phyloP scores from a whole-genome alignment of 2,797 vertebrate genomes.

The Myotis daubentonii region DNA sequence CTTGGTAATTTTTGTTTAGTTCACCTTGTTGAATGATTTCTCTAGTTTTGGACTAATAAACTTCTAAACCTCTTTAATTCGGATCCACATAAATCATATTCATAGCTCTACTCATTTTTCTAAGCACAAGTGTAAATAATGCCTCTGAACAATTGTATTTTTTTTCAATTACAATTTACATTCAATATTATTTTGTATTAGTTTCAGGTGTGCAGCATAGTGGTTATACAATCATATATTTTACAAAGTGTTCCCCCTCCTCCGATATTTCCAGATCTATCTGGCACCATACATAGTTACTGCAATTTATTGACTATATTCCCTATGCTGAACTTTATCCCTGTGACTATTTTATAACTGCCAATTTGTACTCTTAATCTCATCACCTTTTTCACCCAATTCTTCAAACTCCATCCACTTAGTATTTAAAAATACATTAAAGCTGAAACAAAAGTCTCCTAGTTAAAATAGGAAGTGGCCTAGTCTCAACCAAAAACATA shows the following conservation, averaged over 20 bases:
- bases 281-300: not conserved
- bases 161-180: not conserved
- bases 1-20: not conserved
- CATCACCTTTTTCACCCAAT: not conserved
- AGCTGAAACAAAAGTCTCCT: conserved; percentile 58
- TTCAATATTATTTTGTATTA: not conserved
- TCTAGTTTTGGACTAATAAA: conserved; percentile 32
- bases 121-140: conserved; percentile 56
- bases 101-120: conserved; percentile 19
- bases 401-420: not conserved
- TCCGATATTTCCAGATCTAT: not conserved
- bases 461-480: conserved; percentile 18
- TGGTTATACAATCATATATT: not conserved
- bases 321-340: not conserved
- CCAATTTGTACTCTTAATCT: not conserved
- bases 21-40: not conserved
- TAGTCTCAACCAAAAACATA: conserved; percentile 18
- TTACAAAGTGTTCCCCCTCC: not conserved
- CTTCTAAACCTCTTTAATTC: not conserved
- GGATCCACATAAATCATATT: conserved; percentile 32
- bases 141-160: conserved; percentile 5
- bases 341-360: not conserved
- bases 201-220: not conserved
- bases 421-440: conserved; percentile 48
- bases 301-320: not conserved